These are phyloP conservation scores for Uromys caudimaculatus DNA, from an alignment of 2,797 vertebrate genomes.

Conservation along the genomic window DNA sequence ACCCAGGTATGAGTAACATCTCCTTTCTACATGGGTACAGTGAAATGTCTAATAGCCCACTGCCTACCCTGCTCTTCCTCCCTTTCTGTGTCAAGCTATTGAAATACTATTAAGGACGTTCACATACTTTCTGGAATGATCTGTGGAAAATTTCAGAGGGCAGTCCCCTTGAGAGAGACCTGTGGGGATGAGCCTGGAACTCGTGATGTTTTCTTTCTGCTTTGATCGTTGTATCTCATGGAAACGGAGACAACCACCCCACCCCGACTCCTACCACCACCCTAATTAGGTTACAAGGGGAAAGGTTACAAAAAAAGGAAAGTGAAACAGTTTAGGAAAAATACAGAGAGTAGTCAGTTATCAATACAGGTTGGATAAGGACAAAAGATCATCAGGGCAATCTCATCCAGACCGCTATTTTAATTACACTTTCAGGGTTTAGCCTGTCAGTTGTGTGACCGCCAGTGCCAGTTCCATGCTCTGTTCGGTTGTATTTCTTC, in stretches of 20 bases:
- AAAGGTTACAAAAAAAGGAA: not conserved
- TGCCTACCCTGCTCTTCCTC: not conserved
- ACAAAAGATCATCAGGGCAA: not conserved
- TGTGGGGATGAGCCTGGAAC: not conserved
- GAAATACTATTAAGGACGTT: constrained; percentile 45
- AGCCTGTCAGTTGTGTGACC: constrained; percentile 3
- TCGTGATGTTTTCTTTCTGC: not conserved
- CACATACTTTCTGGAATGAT: constrained; percentile 53
- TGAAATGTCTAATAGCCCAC: not conserved
- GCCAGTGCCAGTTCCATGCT: not conserved
- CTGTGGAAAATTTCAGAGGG: constrained; percentile 18
- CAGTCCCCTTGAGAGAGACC: not conserved
- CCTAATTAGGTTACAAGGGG: constrained; percentile 21
- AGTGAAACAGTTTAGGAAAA: not conserved
- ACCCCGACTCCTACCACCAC: not conserved
- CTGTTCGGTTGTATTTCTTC: not conserved
- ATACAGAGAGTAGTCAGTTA: not conserved
- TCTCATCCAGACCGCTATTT: constrained; percentile 7
- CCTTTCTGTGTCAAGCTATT: not conserved
- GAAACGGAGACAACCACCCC: not conserved
- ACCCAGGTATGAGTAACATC: constrained; percentile 46
- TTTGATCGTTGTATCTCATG: constrained; percentile 4
- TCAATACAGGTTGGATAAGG: not conserved
- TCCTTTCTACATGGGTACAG: not conserved
- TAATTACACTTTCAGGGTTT: not conserved